Evolutionary conservation across 2,113 vertebrate genomes (phyloP).

Genomic region (Lynx canadensis): DNA sequence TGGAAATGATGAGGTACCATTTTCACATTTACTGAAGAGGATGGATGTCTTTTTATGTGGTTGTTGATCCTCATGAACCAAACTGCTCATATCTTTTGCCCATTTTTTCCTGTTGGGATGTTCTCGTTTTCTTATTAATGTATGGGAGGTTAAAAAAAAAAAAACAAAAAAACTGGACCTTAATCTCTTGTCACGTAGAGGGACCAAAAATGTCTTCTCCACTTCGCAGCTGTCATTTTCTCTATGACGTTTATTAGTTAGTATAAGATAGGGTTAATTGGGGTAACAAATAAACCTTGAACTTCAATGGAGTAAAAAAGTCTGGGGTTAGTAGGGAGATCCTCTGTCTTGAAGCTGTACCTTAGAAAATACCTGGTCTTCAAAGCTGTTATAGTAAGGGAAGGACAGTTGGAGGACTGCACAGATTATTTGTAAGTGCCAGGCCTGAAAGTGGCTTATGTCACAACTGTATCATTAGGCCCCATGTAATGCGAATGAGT

Average conservation of each 20-base stretch:
- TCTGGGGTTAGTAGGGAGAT: neutral
- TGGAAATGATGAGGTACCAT: neutral
- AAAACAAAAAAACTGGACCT: neutral
- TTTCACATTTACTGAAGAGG: constrained; percentile 17
- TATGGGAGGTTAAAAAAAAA: neutral
- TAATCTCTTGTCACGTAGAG: neutral
- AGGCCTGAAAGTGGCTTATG: neutral
- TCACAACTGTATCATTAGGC: neutral
- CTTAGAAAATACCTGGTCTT: neutral
- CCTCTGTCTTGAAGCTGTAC: neutral
- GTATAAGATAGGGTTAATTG: neutral
- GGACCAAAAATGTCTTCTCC: neutral
- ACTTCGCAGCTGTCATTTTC: neutral
- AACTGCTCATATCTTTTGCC: neutral
- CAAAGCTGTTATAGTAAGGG: neutral
- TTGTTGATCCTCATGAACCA: neutral
- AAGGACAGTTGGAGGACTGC: neutral
- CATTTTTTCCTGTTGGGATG: neutral
- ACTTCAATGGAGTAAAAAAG: neutral
- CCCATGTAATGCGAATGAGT: neutral
- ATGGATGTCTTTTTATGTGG: neutral
- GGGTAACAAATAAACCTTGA: neutral
- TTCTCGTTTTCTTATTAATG: neutral
- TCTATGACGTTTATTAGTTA: neutral
- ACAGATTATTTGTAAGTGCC: neutral